Percentiles rank a stretch among this genome's conserved stretches.
Evolutionary conservation across 2,113 vertebrate genomes (phyloP).

Genomic region (Etia nguti): DNA sequence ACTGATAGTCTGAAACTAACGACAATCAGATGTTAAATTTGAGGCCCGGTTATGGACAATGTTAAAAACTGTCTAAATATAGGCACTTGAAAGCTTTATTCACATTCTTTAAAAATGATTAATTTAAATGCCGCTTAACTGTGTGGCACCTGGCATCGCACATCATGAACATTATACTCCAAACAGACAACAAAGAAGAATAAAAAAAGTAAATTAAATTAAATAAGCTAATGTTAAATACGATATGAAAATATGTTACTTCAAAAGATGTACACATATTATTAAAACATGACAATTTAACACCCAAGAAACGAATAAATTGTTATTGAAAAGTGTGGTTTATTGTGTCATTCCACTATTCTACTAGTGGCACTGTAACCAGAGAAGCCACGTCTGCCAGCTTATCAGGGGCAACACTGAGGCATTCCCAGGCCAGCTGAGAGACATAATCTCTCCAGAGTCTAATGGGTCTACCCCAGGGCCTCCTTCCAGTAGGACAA

Average conservation of each 20-base stretch:
- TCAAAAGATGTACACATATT: background rate
- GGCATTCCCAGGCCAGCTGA: too few relatives aligned
- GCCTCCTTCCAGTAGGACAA: background rate
- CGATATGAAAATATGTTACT: background rate
- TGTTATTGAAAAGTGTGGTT: background rate
- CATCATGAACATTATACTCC: background rate
- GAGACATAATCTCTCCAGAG: background rate
- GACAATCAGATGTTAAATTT: background rate
- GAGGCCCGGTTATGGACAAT: background rate
- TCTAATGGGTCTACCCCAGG: background rate
- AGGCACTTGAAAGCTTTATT: background rate
- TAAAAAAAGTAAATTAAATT: background rate
- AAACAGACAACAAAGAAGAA: background rate
- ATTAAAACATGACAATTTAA: background rate
- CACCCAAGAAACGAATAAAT: background rate
- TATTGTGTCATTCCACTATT: background rate
- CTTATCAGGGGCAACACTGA: too few relatives aligned
- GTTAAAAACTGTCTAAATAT: background rate
- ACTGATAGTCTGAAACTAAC: background rate
- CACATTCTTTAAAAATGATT: background rate
- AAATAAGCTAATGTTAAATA: background rate
- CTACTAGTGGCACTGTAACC: background rate
- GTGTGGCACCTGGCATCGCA: background rate
- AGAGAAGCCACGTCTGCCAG: background rate
- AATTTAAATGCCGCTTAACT: background rate